Base-by-base conservation (phyloP, 2,888 invertebrate species). In the Lithophane ornitopus region DNA sequence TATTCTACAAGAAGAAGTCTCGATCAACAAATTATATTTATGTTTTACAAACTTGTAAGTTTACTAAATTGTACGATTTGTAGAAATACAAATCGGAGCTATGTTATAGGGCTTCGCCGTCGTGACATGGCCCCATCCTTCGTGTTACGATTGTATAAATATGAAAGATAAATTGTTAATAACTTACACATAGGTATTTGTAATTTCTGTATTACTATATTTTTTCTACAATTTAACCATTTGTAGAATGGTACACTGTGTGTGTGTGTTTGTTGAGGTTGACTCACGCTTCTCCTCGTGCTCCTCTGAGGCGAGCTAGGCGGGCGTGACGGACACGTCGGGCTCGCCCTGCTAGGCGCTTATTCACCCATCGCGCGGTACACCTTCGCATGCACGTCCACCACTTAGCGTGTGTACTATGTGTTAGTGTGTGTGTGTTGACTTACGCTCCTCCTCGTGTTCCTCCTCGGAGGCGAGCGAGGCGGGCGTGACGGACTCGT, bases 311-410 rank as follows among this genome's bases (percentile, higher is more conserved):
- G 77, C 71, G 66, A 72, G 80, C 67, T 92, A 91, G 85, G 90
- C 91, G 80, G 92, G 93, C 78, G 94, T 91, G 88, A 87, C 22
- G 66, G 92, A 85, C 80, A 93, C 91, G 44, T 85, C 87, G 76
- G 88, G 84, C 82, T 80, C 85, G 87, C n/a, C 83, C 74, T 76
- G 91, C 77, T 86, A 86, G 28, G 85, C 87, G 39, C 93, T 70
- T 89, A 90, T 87, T 92, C 94, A 78, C 95, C 95, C 54, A 95
- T 93, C 44, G 93, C 94, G 85, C 94, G 94, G 93, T 97, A 97
- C 85, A 97, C 96, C 26, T 59, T 34, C 11, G 34, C 2, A 22
- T 22, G 22, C 61, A 22, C 61, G 3, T n/a, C 8, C n/a, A 8
- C 39, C 39, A 14, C 39, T 8, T 72, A 41, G 14, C 22, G 19